phyloP scores from a whole-genome alignment of 2,888 invertebrate species.

The Ectemnius continuus region DNA sequence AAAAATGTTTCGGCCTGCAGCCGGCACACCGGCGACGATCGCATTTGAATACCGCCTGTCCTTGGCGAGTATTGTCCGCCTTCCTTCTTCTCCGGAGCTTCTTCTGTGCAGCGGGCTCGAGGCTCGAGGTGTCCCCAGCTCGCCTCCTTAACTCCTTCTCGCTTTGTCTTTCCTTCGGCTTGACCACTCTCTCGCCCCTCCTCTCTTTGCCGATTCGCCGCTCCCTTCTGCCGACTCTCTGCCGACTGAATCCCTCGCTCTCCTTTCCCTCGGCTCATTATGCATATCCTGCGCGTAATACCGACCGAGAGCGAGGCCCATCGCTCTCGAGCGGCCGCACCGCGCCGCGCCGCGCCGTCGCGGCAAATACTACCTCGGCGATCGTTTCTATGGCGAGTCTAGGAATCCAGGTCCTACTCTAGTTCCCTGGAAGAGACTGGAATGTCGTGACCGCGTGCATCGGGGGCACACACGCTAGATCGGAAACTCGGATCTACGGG shows the following conservation, averaged over 20 bases:
- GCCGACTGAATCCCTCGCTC: slow-evolving; percentile 21
- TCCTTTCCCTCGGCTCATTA: slow-evolving; percentile 54
- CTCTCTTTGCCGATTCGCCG: slow-evolving; percentile 26
- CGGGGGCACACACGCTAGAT: slow-evolving; percentile 21
- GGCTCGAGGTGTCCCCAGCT: slow-evolving; percentile 8
- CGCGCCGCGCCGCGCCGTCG: no score
- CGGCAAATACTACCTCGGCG: neutral
- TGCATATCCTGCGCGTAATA: slow-evolving; percentile 43
- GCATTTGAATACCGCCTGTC: slow-evolving; percentile 70
- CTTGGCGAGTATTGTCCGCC: slow-evolving; percentile 66
- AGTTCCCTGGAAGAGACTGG: slow-evolving; percentile 1
- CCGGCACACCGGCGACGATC: slow-evolving; percentile 58
- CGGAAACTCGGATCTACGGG: slow-evolving; percentile 24
- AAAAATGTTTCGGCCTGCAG: slow-evolving; percentile 62
- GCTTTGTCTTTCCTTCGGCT: slow-evolving; percentile 16
- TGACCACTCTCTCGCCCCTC: slow-evolving; percentile 1
- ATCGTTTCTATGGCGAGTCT: slow-evolving; percentile 2
- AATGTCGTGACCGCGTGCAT: slow-evolving; percentile 24
- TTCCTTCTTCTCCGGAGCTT: slow-evolving; percentile 54
- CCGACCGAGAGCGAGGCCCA: neutral
- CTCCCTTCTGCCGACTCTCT: neutral
- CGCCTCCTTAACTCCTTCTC: slow-evolving; percentile 42
- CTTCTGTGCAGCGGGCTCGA: slow-evolving; percentile 13
- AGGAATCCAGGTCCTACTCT: neutral
- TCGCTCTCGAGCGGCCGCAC: no score